Evolutionary conservation across 2,113 vertebrate genomes (phyloP).

Genomic region (Panurus biarmicus): DNA sequence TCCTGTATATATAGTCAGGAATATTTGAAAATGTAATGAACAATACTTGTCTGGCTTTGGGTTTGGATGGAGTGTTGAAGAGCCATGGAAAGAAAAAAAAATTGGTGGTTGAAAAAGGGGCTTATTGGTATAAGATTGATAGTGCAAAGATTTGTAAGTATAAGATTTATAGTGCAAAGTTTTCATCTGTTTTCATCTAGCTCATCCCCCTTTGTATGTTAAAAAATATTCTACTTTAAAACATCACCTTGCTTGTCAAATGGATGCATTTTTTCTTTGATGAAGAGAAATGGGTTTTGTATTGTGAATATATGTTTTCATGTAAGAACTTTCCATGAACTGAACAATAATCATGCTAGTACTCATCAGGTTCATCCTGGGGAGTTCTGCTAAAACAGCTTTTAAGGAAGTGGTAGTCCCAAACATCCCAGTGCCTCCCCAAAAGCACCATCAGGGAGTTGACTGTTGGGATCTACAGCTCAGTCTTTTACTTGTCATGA

Average conservation of each 20-base stretch:
- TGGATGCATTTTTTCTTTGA: not conserved
- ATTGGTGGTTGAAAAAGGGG: not conserved
- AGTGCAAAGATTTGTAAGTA: not conserved
- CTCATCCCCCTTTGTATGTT: not conserved
- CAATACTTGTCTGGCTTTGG: not conserved
- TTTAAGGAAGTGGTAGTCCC: not conserved
- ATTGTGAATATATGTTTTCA: not conserved
- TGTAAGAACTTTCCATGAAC: not conserved
- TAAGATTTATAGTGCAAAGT: not conserved
- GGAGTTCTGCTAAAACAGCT: not conserved
- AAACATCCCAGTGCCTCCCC: not conserved
- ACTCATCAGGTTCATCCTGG: not conserved
- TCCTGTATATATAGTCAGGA: not conserved
- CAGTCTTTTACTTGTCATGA: not conserved
- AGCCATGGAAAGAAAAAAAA: not conserved
- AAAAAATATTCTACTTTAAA: not conserved
- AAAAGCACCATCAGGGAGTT: not conserved
- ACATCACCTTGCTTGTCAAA: not conserved
- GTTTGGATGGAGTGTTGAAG: not conserved
- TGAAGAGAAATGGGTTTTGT: not conserved
- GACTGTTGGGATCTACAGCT: not conserved
- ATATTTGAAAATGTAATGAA: not conserved
- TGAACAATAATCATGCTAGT: not conserved
- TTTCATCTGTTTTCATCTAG: not conserved
- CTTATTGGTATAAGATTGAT: not conserved